Conservation (phyloP, 1,140 invertebrate species). For the Linepithema humile region DNA sequence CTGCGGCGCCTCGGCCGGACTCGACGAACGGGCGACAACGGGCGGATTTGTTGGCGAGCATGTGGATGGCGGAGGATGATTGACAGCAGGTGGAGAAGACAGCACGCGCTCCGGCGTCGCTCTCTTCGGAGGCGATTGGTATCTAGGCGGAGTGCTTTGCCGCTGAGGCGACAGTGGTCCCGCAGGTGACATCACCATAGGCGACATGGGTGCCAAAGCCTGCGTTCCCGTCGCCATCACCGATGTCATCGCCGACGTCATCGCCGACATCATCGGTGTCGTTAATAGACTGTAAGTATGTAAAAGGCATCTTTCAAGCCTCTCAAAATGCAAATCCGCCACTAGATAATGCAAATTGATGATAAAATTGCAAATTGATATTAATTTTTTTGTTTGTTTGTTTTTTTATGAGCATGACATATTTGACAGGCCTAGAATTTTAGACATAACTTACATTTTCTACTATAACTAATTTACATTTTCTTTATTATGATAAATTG, state of each 20-base stretch:
- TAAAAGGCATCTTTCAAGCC: too few species aligned
- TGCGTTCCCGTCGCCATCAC: slow-evolving; percentile 74
- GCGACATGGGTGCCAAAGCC: slow-evolving; percentile 77
- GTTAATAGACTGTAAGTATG: slow-evolving; percentile 63
- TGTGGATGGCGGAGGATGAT: slow-evolving; percentile 48
- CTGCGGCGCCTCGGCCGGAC: slow-evolving; percentile 77
- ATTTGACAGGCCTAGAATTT: too few species aligned
- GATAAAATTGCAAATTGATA: too few species aligned
- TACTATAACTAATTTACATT: too few species aligned
- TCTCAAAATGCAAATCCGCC: too few species aligned
- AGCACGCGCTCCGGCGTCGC: slow-evolving; percentile 55
- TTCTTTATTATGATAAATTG: too few species aligned
- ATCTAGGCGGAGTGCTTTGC: slow-evolving; percentile 63
- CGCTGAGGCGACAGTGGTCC: slow-evolving; percentile 71
- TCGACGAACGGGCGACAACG: slow-evolving; percentile 70
- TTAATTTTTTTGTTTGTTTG: too few species aligned
- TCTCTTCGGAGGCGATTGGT: slow-evolving; percentile 61
- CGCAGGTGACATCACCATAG: slow-evolving; percentile 76
- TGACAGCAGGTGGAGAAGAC: slow-evolving; percentile 61
- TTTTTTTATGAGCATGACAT: too few species aligned
- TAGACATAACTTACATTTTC: too few species aligned
- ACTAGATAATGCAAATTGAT: too few species aligned
- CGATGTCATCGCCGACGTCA: slow-evolving; percentile 76
- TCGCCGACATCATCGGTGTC: slow-evolving; percentile 71
- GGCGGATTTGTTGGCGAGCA: slow-evolving; percentile 58